Evolutionary conservation across 2,888 invertebrate genomes (phyloP), one percentile per base, ranked within the genome.

Genomic region (Eristalis arbustorum): DNA sequence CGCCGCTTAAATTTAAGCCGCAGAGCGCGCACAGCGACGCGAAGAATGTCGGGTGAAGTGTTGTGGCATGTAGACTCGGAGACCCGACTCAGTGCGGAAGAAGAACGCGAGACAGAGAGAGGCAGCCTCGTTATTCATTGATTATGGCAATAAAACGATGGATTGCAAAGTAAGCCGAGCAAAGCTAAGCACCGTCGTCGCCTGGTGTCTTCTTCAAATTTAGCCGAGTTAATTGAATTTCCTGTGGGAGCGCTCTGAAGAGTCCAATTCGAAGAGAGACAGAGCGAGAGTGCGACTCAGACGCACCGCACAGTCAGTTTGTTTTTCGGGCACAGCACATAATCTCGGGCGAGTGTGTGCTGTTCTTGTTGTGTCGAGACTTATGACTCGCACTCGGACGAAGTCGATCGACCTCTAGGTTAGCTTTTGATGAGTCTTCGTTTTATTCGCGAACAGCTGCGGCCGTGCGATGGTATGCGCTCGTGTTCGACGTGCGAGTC

Each of bases 221-320:
- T 85, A 82, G 77, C 73, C 85, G 77, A 77, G 73, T 85, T 85
- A 85, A 85, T 85, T 85, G 82, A 85, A 85, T 85, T 85, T 85
- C 85, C 85, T 85, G 85, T 85, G 82, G 82, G 82, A 85, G 69
- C 77, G 66, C 77, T 82, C 18, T 49, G 49, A 85, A 73, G 81
- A 81, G 68, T 81, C 72, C 76, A 73, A 85, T 85, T 77, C 42
- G 75, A 80, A 80, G 71, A 71, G 13, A 37, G 37, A 37, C 40
- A 14, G 5, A 37, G 34, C 11, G 4, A 13, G 37, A 49, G 49
- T 18, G 49, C 18, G 49, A 49, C 49, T n/a, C n/a, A n/a, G 49
- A 14, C 14, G 31, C 31, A 10, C 8, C 31, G 31, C 31, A 31
- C 37, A 13, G 37, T 42, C n/a, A 4, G 14, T 14, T 42, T n/a